Base-by-base conservation (phyloP, 1,140 invertebrate genomes). In the Archegozetes longisetosus region DNA sequence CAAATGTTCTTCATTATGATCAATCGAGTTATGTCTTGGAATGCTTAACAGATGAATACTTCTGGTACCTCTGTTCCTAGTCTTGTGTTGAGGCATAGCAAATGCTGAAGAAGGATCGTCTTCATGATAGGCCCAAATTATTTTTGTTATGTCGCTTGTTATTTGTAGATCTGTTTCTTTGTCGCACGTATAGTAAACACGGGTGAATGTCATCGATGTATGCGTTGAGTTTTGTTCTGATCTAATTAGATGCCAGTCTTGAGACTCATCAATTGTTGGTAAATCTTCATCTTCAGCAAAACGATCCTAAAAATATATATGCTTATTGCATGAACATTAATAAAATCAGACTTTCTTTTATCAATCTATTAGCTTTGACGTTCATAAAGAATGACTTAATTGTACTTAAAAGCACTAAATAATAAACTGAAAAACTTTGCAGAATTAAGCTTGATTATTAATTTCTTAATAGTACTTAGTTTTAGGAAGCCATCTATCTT, bases 221-320 rank as follows among this genome's bases (percentile, higher is more conserved):
- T 67, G 65, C 14, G 67, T 68, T 53, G 65, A 65, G 40, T 68
- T 69, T 53, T 69, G 67, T 22, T 61, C 63, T 20, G 65, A 66
- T 9, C 55, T 60, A 32, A 67, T 47, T 28, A 68, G 53, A 20
- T 62, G 27, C 67, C 67, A 69, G 54, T 68, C 66, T 60, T 67
- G 58, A 26, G 61, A 61, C 9, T 61, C 53, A 58, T 69, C 68
- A 23, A 67, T 65, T 0, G 53, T 28, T 0, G 68, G 68, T 52
- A 65, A 55, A 9, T 61, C 49, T 48, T 66, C 65, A 12, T 66
- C 68, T 25, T 53, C 47, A 0, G 62, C 68, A 47, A 66, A 62
- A 6, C 67, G 59, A 32, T 69, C 68, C 61, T 68, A 62, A 14
- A 65, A 58, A 32, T n/a, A 58, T n/a, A n/a, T n/a, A n/a, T n/a